Base-by-base conservation (phyloP, 2,888 invertebrate genomes). In the Nemotelus nigrinus region DNA sequence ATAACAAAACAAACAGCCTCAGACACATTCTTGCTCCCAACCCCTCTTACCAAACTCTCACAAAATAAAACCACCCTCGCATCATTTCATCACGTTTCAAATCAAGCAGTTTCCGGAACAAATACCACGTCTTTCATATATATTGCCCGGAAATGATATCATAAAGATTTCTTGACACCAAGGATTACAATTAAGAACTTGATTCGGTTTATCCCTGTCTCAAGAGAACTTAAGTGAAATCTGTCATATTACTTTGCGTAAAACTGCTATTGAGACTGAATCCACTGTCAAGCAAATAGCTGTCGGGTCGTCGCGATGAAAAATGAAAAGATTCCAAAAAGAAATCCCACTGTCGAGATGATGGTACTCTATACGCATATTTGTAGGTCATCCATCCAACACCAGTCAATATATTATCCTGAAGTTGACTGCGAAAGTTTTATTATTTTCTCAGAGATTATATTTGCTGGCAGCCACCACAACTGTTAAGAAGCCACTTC, bases 401-500 rank as follows among this genome's bases (percentile, higher is more conserved):
- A 44, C 65, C 65, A 65, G 65, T 65, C 65, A 65, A 65, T 65
- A 65, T 44, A 44, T 2, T 45, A 25, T 25, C 25, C 25, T 25
- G 25, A 25, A 25, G 25, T 44, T 6, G 45, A 47, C 41, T 53
- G n/a, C 43, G 4, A 71, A 71, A 71, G 41, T 71, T 71, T 71
- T 55, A 71, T 71, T 71, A 71, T 71, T 71, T 71, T 71, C 70
- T 44, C 70, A 53, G 65, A 65, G 65, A 65, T 55, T 55, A 55
- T 71, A 71, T 71, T 71, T 71, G 55, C 53, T 55, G 70, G 55
- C 53, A 43, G 70, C 41, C 70, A 71, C 41, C 43, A 55, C 41
- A 71, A 71, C 41, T 71, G 70, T 57, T 55, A 71, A 71, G 70
- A 71, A 71, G 55, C 53, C 70, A 71, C 43, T 71, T 71, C 57